phyloP scores from a whole-genome alignment of 2,888 invertebrate species.

The Notodonta ziczac region DNA sequence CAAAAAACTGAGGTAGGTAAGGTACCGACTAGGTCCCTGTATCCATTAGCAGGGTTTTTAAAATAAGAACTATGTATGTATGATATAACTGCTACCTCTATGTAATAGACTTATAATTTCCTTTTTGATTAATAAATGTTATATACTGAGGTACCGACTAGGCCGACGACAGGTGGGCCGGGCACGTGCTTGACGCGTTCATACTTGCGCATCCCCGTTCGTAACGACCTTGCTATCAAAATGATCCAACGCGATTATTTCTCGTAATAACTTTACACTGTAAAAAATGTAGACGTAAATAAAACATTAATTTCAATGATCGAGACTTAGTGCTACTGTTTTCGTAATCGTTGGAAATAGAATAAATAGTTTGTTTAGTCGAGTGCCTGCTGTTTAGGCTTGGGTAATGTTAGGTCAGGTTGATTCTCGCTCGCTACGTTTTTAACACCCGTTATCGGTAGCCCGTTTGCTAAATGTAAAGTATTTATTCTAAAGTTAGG shows the following conservation, averaged over 20 bases:
- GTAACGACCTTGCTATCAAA: slow-evolving; percentile 36
- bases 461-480: not conserved
- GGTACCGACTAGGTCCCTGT: not conserved
- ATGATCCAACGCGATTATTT: slow-evolving; percentile 14
- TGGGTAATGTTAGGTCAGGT: slow-evolving; percentile 34
- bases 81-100: no score
- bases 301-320: slow-evolving; percentile 46
- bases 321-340: slow-evolving; percentile 37
- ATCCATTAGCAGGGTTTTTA: no score
- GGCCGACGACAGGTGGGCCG: slow-evolving; percentile 32
- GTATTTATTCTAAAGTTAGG: slow-evolving; percentile 9
- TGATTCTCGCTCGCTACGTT: slow-evolving; percentile 12
- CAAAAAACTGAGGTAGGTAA: not conserved
- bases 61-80: no score
- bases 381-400: slow-evolving; percentile 28
- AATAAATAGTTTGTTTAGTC: slow-evolving; percentile 42
- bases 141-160: no score
- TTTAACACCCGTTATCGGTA: slow-evolving; percentile 9
- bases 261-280: slow-evolving; percentile 23
- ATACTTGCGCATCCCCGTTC: slow-evolving; percentile 16
- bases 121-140: no score
- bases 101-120: no score
- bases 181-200: slow-evolving; percentile 29
- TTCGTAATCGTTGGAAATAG: slow-evolving; percentile 39
- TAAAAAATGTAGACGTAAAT: slow-evolving; percentile 45